phyloP scores from a whole-genome alignment of 2,797 vertebrate genomes.

The Oreonectes daqikongensis region DNA sequence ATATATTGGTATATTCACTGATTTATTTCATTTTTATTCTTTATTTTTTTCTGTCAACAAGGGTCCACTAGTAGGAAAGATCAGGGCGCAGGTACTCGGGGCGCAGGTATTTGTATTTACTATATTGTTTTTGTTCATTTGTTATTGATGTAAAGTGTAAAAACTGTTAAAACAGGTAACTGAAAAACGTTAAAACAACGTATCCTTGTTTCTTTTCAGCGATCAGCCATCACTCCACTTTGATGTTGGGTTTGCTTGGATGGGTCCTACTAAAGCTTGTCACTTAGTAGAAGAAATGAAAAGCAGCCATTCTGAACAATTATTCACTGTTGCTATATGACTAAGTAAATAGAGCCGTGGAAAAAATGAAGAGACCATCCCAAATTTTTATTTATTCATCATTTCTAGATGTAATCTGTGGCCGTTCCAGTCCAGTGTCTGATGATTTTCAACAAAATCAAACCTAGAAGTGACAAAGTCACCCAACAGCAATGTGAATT shows the following conservation, averaged over 20 bases:
- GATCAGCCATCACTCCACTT: not conserved
- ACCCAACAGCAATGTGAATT: no score
- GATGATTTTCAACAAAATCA: no score
- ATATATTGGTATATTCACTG: not conserved
- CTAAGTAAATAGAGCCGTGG: no score
- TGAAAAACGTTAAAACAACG: not conserved
- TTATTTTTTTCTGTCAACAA: not conserved
- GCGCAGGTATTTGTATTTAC: not conserved
- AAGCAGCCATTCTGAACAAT: not conserved
- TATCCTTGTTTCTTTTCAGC: not conserved
- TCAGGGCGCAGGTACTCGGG: not conserved
- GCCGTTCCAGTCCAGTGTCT: no score
- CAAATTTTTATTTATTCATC: no score
- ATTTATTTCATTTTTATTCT: not conserved
- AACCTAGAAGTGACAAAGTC: no score
- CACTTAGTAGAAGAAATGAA: not conserved
- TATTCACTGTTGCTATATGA: not conserved
- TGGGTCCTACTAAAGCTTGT: not conserved
- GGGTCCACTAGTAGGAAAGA: no score
- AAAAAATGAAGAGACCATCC: no score
- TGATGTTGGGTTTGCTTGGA: slow-evolving; percentile 12
- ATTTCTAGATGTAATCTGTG: no score
- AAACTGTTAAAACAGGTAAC: not conserved
- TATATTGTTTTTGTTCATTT: not conserved
- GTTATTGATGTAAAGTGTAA: not conserved